Evolutionary conservation across 2,888 invertebrate species (phyloP), one percentile per base, ranked within the genome.

Genomic region (Orthosia gothica): DNA sequence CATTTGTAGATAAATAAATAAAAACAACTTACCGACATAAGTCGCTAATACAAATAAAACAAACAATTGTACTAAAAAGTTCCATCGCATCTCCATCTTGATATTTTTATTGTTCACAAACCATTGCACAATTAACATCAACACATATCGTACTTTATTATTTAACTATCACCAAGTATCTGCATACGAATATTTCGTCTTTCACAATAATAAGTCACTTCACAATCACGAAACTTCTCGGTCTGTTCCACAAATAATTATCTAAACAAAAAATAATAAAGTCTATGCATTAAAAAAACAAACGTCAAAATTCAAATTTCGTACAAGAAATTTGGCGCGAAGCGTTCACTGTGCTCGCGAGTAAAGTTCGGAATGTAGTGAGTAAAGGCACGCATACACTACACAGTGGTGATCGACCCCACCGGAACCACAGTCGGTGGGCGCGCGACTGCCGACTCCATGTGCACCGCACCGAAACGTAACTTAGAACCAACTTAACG

Each of bases 371-470:
- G 89, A 93, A 91, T 91, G 92, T 88, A 90, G 88, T 89, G 85
- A 84, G 92, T 94, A 93, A 95, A 93, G 95, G 92, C 88, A 88
- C 88, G 93, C 89, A 91, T 91, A 93, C 94, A 94, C 94, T 83
- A 79, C 86, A 84, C 89, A 82, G 86, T 93, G 93, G 95, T 96
- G 95, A 96, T 95, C 96, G 96, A 96, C 96, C 96, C 96, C 93
- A 96, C 97, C 96, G 97, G 97, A 97, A 96, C 95, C 95, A 96
- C 96, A 96, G 91, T 96, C 94, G 94, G 94, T 95, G 94, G 94
- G 90, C 94, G 93, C 93, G 93, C 94, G 95, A 95, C 95, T 95
- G 94, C 90, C 95, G 94, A 93, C 91, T 92, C 91, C 93, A 91
- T 95, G 96, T 96, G 95, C 96, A 96, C 91, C 90, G 92, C 94